A percentile compares a stretch with the other conserved stretches of the same genome.
These are phyloP conservation scores for Lithobates pipiens DNA, from an alignment of 2,797 vertebrate genomes.

Conservation along the genomic window DNA sequence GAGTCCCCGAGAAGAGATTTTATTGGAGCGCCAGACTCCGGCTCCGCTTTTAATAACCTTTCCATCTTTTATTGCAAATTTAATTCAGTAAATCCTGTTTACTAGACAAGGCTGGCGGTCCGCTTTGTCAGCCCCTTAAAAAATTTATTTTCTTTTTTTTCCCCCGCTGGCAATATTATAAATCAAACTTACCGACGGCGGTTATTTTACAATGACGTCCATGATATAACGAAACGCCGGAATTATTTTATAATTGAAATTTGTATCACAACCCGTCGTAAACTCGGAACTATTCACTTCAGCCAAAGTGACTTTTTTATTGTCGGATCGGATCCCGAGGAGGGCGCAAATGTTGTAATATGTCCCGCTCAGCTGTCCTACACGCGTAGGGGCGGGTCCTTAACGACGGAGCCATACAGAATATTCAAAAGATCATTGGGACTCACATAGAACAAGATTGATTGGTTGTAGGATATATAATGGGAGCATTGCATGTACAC, in stretches of 20 bases:
- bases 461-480: too few species aligned
- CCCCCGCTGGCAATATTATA: neutral
- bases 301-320: too few species aligned
- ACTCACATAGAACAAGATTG: too few species aligned
- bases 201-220: slow-evolving; percentile 12
- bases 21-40: neutral
- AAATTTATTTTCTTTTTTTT: neutral
- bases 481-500: too few species aligned
- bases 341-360: too few species aligned
- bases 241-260: slow-evolving; percentile 4
- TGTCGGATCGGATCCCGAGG: too few species aligned
- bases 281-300: too few species aligned
- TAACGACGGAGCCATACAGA: too few species aligned
- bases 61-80: slow-evolving; percentile 30
- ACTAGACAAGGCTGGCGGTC: neutral
- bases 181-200: slow-evolving; percentile 20
- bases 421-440: too few species aligned
- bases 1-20: neutral
- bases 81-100: slow-evolving; percentile 6
- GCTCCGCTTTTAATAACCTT: slow-evolving; percentile 25
- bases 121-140: neutral
- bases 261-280: too few species aligned
- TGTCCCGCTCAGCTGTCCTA: too few species aligned
- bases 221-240: neutral
- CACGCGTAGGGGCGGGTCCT: too few species aligned